Conservation (phyloP, 2,113 vertebrate genomes). For the Eolophus roseicapilla region DNA sequence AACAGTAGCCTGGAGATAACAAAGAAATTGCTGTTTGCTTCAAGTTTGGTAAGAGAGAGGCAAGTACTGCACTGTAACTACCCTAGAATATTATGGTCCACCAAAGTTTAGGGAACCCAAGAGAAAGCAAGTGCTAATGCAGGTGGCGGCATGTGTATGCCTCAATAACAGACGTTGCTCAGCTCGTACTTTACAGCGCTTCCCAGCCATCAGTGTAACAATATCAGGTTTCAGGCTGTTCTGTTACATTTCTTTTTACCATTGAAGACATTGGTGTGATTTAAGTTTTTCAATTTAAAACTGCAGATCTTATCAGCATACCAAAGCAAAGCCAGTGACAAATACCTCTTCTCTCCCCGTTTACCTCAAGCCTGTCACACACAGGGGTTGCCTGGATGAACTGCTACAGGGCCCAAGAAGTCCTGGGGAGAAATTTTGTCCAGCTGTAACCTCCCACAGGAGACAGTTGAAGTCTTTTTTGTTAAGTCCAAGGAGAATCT, state of each 20-base stretch:
- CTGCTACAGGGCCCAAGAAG: neutral
- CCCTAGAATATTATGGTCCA: neutral
- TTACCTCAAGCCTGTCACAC: neutral
- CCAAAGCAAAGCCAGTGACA: neutral
- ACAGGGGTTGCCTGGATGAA: neutral
- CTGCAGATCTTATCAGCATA: neutral
- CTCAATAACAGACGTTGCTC: neutral
- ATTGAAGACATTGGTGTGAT: neutral
- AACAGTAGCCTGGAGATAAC: neutral
- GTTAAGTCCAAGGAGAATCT: neutral
- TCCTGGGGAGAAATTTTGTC: neutral
- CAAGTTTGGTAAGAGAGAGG: neutral
- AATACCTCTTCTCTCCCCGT: accelerated
- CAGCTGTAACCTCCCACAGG: neutral
- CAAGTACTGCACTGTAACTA: neutral
- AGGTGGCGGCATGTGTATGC: accelerated
- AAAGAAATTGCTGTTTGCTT: neutral
- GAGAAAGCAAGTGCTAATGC: neutral
- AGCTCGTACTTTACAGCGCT: neutral
- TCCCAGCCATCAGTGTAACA: neutral
- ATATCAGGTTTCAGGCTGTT: neutral
- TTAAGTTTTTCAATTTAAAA: neutral
- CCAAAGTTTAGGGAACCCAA: neutral
- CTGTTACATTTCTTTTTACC: neutral
- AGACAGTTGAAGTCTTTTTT: neutral